phyloP scores from a whole-genome alignment of 1,140 invertebrate species.

The Drosophila chauvacae region DNA sequence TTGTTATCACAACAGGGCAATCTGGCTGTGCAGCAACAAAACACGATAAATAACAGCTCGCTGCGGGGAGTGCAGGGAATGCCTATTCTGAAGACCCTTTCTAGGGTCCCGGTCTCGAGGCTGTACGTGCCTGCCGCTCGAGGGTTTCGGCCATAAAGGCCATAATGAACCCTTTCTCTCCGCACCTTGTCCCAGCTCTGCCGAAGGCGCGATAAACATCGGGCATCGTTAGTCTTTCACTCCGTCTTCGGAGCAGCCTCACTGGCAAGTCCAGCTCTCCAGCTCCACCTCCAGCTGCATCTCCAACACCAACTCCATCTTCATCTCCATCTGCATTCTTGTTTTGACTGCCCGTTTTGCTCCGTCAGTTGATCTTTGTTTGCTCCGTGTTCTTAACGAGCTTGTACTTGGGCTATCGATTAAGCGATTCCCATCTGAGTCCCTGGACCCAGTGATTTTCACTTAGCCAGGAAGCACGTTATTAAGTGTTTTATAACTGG shows the following conservation, averaged over 20 bases:
- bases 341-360: slow-evolving; percentile 68
- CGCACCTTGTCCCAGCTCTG: slow-evolving; percentile 46
- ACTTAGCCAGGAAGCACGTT: slow-evolving; percentile 50
- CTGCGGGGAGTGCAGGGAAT: slow-evolving; percentile 49
- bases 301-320: slow-evolving; percentile 28
- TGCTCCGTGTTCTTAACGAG: slow-evolving; percentile 61
- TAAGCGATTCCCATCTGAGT: slow-evolving; percentile 59
- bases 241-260: slow-evolving; percentile 31
- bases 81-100: slow-evolving; percentile 30
- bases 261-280: slow-evolving; percentile 21
- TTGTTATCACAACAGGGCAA: slow-evolving; percentile 79
- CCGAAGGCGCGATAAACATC: slow-evolving; percentile 67
- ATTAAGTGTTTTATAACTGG: slow-evolving; percentile 58
- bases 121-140: slow-evolving; percentile 61
- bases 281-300: slow-evolving; percentile 25
- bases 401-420: slow-evolving; percentile 70
- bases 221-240: slow-evolving; percentile 70
- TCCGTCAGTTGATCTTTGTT: slow-evolving; percentile 57
- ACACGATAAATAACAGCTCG: slow-evolving; percentile 73
- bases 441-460: slow-evolving; percentile 41
- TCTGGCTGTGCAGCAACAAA: slow-evolving; percentile 55
- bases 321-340: slow-evolving; percentile 43
- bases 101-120: slow-evolving; percentile 34
- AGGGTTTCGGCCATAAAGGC: slow-evolving; percentile 67
- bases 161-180: slow-evolving; percentile 76